Evolutionary conservation across 2,797 vertebrate species (phyloP).

Genomic region (Hypotaenidia philippensis): DNA sequence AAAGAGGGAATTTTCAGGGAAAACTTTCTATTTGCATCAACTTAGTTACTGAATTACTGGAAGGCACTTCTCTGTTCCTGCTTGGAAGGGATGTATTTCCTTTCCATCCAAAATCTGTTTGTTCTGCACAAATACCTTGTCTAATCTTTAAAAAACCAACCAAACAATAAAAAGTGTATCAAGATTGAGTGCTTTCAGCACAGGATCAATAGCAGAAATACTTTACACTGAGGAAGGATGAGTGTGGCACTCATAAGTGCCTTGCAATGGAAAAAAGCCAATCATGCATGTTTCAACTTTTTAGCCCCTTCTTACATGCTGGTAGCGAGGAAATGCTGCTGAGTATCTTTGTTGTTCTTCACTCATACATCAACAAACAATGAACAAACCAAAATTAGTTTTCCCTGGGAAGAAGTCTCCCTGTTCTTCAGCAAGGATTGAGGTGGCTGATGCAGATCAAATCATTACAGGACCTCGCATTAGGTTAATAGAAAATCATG

Average conservation of each 20-base stretch:
- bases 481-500: neutral
- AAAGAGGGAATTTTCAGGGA: neutral
- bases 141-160: neutral
- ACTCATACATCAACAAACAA: neutral
- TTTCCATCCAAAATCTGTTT: neutral
- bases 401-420: neutral
- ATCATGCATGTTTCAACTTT: neutral
- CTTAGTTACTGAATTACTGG: neutral
- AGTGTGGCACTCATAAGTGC: neutral
- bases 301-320: neutral
- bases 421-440: neutral
- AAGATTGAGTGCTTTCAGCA: neutral
- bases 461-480: neutral
- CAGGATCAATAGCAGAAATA: neutral
- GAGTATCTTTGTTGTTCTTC: neutral
- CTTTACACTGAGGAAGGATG: neutral
- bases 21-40: neutral
- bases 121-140: neutral
- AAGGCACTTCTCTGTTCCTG: neutral
- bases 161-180: too few species aligned
- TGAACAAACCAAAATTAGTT: neutral
- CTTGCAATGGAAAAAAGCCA: neutral
- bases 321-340: neutral
- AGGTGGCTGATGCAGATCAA: neutral
- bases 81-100: neutral